Evolutionary conservation across 1,140 invertebrate species (phyloP), one percentile per base, ranked within the genome.

Genomic region (Cotesia vestalis): DNA sequence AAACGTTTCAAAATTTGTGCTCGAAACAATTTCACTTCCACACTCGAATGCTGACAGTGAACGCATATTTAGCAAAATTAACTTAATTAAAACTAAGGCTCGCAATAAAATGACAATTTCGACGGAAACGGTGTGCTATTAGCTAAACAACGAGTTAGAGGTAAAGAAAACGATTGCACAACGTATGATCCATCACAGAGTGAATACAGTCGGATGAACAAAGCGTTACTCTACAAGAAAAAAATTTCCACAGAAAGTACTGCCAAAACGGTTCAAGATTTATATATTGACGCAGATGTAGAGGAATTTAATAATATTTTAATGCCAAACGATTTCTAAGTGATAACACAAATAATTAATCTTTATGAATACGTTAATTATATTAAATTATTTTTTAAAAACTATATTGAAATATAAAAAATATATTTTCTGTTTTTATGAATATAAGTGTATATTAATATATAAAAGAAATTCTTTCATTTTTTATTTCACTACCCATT

Each of bases 1-100:
- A 69, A 76, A 76, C 17, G 27, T 74, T 0, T 75, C 64, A 3
- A 67, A 77, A 72, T 74, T 77, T 70, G 76, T 73, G 17, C 27
- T 75, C 2, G 66, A 77, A 62, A 38, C 71, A 35, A 67, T 77
- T 62, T 63, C 72, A 12, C 61, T 74, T 67, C 63, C 73, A 36
- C 64, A 74, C 59, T 71, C 66, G 40, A 74, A 71, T 62, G 63
- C 68, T 38, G 63, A 74, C 64, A 66, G 73, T 66, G 63, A 74
- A 71, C 62, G 69, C 27, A 71, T 74, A 61, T 74, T 74, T 17
- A 74, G 73, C n/a, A 51, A 66, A 3, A 63, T 71, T 4, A 71
- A 74, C 59, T 68, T 74, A 55, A 71, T 71, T 55, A 67, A 74
- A 62, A 74, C 73, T 1, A 74, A 74, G 66, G 46, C 55, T 27